phyloP scores from a whole-genome alignment of 2,797 vertebrate species.

The Gobionotothen gibberifrons region DNA sequence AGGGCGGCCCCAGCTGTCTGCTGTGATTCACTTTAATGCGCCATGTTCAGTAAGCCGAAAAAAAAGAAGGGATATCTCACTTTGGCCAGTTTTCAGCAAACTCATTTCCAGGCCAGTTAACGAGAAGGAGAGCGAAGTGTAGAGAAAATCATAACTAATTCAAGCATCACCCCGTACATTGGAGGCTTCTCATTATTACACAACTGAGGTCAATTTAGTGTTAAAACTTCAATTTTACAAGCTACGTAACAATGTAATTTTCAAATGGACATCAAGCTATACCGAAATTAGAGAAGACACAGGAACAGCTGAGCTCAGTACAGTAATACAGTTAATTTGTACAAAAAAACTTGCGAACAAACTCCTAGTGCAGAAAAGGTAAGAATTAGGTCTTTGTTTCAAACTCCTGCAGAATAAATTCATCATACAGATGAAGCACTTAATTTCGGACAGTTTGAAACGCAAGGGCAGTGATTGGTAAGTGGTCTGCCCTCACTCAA shows the following conservation, averaged over 20 bases:
- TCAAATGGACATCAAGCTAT: not conserved
- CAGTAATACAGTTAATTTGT: not conserved
- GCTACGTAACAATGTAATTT: conserved; percentile 21
- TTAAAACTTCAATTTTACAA: conserved; percentile 56
- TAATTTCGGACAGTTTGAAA: too few species aligned
- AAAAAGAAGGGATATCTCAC: conserved; percentile 63
- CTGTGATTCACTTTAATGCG: conserved; percentile 84
- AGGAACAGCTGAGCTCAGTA: not conserved
- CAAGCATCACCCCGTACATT: conserved; percentile 41
- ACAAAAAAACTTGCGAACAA: not conserved
- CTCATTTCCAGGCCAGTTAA: conserved; percentile 67
- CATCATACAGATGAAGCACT: too few species aligned
- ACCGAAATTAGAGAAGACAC: conserved; percentile 3
- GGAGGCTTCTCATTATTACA: conserved; percentile 49
- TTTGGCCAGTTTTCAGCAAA: conserved; percentile 77
- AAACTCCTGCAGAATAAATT: conserved; percentile 4
- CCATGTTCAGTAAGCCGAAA: conserved; percentile 65
- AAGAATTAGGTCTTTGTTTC: not conserved
- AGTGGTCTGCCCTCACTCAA: too few species aligned
- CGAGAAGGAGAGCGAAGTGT: conserved; percentile 53
- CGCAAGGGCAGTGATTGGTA: too few species aligned
- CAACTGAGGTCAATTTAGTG: conserved; percentile 55
- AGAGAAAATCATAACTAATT: conserved; percentile 74
- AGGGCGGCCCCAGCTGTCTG: conserved; percentile 85
- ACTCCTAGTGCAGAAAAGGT: not conserved